Conservation (phyloP, 2,113 vertebrate species). For the Archocentrus centrarchus region DNA sequence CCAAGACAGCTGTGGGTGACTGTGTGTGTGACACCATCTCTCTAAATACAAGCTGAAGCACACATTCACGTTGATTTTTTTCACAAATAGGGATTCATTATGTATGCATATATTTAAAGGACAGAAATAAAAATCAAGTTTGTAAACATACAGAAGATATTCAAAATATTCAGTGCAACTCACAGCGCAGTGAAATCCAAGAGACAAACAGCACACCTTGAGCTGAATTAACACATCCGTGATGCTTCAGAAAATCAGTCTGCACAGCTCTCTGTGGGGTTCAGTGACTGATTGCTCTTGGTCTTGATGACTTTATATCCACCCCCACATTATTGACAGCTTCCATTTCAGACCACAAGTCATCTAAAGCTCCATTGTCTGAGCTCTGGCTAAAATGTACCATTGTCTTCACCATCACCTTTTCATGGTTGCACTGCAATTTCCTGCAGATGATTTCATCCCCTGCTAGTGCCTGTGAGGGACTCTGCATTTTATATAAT, state of each 20-base stretch:
- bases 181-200: background rate
- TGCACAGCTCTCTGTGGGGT: slow-evolving; percentile 7
- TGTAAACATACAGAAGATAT: background rate
- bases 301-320: slow-evolving; percentile 17
- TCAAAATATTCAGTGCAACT: background rate
- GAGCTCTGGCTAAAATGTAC: slow-evolving; percentile 9
- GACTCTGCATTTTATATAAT: slow-evolving; percentile 44
- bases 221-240: background rate
- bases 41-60: background rate
- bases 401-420: slow-evolving; percentile 56
- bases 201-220: background rate
- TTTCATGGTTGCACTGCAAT: slow-evolving; percentile 35
- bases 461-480: slow-evolving; percentile 1
- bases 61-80: background rate
- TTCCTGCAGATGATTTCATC: slow-evolving; percentile 36
- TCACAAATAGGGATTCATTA: background rate
- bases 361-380: slow-evolving; percentile 13
- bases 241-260: background rate
- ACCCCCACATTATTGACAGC: background rate
- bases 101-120: background rate
- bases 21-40: background rate
- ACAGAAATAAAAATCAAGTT: background rate
- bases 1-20: background rate
- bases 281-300: slow-evolving; percentile 15
- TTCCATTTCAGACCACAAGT: slow-evolving; percentile 19